These are phyloP conservation scores for Antigone vipio DNA, from an alignment of 2,113 vertebrate genomes.

Conservation along the genomic window DNA sequence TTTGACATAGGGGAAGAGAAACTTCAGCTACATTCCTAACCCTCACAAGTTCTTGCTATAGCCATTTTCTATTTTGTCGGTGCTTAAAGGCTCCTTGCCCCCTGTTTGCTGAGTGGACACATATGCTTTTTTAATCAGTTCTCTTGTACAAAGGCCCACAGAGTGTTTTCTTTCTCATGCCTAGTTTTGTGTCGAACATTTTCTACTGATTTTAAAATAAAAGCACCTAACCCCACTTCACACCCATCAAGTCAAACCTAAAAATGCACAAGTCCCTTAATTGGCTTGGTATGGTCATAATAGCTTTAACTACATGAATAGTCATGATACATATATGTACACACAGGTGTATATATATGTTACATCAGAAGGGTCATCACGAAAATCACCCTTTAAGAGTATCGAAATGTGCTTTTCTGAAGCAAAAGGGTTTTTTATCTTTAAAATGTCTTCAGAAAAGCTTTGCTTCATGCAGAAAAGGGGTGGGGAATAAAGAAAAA, in stretches of 20 bases:
- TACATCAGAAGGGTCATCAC: not conserved
- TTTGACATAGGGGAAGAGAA: not conserved
- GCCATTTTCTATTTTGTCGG: not conserved
- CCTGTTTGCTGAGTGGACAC: not conserved
- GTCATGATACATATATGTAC: not conserved
- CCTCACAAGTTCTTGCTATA: not conserved
- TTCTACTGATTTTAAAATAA: conserved; percentile 35
- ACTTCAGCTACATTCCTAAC: not conserved
- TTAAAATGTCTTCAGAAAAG: not conserved
- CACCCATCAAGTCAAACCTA: not conserved
- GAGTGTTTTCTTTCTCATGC: not conserved
- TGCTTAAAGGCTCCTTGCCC: not conserved
- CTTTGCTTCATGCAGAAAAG: not conserved
- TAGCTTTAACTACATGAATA: not conserved
- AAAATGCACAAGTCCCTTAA: not conserved
- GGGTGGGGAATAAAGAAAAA: not conserved
- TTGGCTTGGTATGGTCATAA: not conserved
- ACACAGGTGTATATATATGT: not conserved
- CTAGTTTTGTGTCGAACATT: not conserved
- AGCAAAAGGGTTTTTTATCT: not conserved
- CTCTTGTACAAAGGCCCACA: not conserved
- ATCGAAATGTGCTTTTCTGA: not conserved
- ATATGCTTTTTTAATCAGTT: not conserved
- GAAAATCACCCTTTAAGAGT: not conserved
- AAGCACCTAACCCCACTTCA: not conserved